phyloP scores from a whole-genome alignment of 37 sponge, comb jelly and placozoan species.

The Ianthella basta region DNA sequence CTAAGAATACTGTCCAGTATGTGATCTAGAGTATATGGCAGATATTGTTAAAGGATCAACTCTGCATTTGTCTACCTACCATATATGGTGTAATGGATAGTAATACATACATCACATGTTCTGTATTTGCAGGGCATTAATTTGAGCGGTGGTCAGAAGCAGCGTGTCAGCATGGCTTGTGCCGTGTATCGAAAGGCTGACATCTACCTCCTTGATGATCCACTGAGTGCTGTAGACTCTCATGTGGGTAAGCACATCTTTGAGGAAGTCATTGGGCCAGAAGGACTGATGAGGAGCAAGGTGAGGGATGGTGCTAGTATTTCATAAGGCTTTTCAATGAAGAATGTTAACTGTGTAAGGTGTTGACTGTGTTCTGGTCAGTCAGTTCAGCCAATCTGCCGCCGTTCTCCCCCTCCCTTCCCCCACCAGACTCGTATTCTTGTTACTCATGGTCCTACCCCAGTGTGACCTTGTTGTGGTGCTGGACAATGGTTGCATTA shows the following conservation, averaged over 20 bases:
- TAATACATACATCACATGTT: neutral
- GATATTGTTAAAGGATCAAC: too few species aligned
- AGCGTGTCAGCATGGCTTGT: conserved; percentile 95
- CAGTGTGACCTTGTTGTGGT: conserved; percentile 86
- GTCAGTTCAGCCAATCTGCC: too few species aligned
- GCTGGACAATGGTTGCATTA: conserved; percentile 79
- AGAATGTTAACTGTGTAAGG: too few species aligned
- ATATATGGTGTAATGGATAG: too few species aligned
- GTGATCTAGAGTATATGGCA: too few species aligned
- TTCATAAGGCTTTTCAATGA: too few species aligned
- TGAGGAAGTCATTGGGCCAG: conserved; percentile 95
- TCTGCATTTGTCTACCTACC: too few species aligned
- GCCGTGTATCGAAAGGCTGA: conserved; percentile 96
- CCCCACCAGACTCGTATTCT: conserved; percentile 82
- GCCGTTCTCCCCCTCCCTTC: too few species aligned
- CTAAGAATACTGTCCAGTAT: too few species aligned
- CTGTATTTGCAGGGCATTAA: conserved; percentile 85
- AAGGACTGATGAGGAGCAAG: conserved; percentile 90
- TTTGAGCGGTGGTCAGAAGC: conserved; percentile 99
- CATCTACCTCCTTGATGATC: conserved; percentile 94
- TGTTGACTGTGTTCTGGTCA: too few species aligned
- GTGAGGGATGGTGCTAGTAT: too few species aligned
- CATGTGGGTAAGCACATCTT: conserved; percentile 99
- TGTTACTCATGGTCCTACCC: conserved; percentile 93
- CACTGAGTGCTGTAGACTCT: conserved; percentile 96